Base-by-base conservation (phyloP, 2,113 vertebrate species). In the Gnathonemus echidnorhynchus region DNA sequence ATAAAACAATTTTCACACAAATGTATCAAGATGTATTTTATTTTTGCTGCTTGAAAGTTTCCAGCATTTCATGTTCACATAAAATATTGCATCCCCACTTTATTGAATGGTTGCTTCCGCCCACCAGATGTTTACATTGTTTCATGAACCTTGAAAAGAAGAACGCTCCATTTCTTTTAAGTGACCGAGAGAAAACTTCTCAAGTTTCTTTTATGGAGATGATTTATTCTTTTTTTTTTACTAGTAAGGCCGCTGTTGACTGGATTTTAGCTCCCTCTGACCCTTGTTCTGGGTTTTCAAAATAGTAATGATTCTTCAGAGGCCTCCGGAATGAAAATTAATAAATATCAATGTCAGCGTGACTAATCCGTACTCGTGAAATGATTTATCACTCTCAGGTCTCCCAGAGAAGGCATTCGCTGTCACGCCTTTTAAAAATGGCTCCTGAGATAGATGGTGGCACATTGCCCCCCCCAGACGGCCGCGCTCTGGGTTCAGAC, bases 331-430 rank as follows among this genome's bases (percentile, higher is more conserved):
- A 77, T 80, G 48, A 53, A 39, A 62, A 88, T 53, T 53, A 90
- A 88, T 88, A 45, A 90, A 88, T 88, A 77, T 87, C 62, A 53
- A 46, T 42, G 13, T 52, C 31, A 53, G 62, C 31, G 49, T 87
- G 86, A 90, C 86, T 52, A 90, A 90, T 90, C 85, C 48, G 42
- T 17, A 80, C 86, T 48, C 2, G 11, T 39, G 58, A 77, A 77
- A 53, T 77, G n/a, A 87, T 90, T 88, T 87, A 87, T 74, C 27
- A 42, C 56, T n/a, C 77, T 35, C 49, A 84, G 74, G 74, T 58
- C n/a, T 74, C 84, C 86, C 62, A 45, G 49, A 86, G 88, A 90
- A 88, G 66, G 49, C 46, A 48, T 74, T 90, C 50, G 45, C 86
- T 52, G 58, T 77, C 66, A 90, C 35, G 19, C 45, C 58, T 58